These are phyloP conservation scores for Festucalex cinctus DNA, from an alignment of 2,113 vertebrate genomes.

Conservation along the genomic window DNA sequence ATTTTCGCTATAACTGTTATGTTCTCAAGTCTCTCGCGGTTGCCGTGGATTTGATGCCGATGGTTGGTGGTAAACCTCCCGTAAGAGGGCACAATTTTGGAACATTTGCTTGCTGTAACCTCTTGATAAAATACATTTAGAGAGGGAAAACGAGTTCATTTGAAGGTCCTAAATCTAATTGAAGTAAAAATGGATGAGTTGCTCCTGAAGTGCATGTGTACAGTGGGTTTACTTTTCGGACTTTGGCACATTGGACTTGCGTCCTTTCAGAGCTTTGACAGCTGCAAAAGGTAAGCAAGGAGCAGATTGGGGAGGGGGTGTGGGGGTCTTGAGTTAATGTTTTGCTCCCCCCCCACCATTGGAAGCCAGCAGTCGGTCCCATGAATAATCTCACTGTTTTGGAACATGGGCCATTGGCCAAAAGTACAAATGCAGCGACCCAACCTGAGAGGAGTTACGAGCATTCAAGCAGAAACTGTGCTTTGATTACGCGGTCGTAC, in stretches of 20 bases:
- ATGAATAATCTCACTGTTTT: slow-evolving; percentile 51
- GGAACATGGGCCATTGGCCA: slow-evolving; percentile 48
- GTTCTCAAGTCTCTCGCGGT: slow-evolving; percentile 15
- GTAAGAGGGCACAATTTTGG: neutral
- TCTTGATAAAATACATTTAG: neutral
- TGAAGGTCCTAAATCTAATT: neutral
- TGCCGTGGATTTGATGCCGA: slow-evolving; percentile 7
- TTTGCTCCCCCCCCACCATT: slow-evolving; percentile 45
- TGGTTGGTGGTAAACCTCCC: neutral
- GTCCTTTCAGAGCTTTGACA: slow-evolving; percentile 44
- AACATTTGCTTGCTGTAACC: neutral
- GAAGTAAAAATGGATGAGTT: neutral
- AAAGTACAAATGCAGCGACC: slow-evolving; percentile 28
- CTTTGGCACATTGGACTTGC: slow-evolving; percentile 3
- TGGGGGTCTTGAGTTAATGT: slow-evolving; percentile 23
- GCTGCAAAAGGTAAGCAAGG: slow-evolving; percentile 40
- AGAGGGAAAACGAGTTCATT: neutral
- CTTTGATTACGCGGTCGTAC: slow-evolving; percentile 14
- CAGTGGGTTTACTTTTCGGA: neutral
- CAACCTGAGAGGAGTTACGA: slow-evolving; percentile 1
- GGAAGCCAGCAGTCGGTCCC: slow-evolving; percentile 18
- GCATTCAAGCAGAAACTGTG: slow-evolving; percentile 2
- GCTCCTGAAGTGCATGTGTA: neutral
- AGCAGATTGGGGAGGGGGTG: neutral
- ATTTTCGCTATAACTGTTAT: neutral